Conservation (phyloP, 2,888 invertebrate genomes). For the Drosophila mimetica region DNA sequence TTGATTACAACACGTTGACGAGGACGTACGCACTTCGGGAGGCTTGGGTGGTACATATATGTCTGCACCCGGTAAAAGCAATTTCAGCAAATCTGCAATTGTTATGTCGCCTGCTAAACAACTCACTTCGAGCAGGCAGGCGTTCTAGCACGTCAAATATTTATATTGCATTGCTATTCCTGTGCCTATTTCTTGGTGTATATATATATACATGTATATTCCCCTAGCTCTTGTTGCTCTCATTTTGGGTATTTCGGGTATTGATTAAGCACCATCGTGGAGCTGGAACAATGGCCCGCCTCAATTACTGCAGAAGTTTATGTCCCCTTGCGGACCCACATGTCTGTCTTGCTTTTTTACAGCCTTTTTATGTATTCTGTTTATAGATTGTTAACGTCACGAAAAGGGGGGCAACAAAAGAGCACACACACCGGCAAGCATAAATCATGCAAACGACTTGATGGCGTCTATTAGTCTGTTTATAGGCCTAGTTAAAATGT, state of each 20-base stretch:
- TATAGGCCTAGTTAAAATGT: constrained; percentile 72
- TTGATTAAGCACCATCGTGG: constrained; percentile 70
- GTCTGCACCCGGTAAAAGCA: constrained; percentile 60
- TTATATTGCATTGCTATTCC: constrained; percentile 66
- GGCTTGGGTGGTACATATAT: constrained; percentile 15
- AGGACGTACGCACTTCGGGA: constrained; percentile 45
- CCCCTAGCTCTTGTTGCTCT: constrained; percentile 34
- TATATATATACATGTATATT: constrained; percentile 1
- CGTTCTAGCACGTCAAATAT: constrained; percentile 77
- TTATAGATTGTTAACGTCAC: constrained; percentile 46
- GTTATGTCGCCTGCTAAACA: constrained; percentile 77
- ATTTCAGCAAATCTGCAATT: constrained; percentile 78
- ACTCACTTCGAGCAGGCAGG: constrained; percentile 69
- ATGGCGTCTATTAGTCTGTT: constrained; percentile 68
- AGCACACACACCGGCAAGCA: constrained; percentile 20
- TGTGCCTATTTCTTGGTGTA: constrained; percentile 8
- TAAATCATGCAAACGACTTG: constrained; percentile 71
- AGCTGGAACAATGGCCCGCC: constrained; percentile 31
- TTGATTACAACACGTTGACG: constrained; percentile 73
- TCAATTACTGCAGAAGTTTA: constrained; percentile 71
- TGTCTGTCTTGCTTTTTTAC: constrained; percentile 50
- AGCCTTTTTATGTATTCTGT: constrained; percentile 58
- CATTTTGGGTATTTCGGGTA: constrained; percentile 69
- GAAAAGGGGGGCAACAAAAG: constrained; percentile 9
- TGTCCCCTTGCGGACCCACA: constrained; percentile 38